phyloP scores from a whole-genome alignment of 2,888 invertebrate species.

The Argynnis bischoffii region DNA sequence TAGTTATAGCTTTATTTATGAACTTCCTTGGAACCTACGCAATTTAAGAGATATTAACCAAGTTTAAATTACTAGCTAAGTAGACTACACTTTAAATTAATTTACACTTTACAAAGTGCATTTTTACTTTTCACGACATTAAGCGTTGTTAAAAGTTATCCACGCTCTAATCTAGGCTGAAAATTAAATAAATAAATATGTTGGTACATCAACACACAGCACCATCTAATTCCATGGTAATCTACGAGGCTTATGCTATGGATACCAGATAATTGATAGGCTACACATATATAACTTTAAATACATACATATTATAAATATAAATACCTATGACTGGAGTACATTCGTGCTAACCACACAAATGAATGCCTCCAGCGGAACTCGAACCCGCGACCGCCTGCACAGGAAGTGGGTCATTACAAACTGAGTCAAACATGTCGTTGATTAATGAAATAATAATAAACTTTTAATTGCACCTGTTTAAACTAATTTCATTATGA shows the following conservation, averaged over 20 bases:
- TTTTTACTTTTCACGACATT: background rate
- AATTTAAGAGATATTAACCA: conserved; percentile 12
- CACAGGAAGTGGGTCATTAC: too few relatives aligned
- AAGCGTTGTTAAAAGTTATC: conserved; percentile 5
- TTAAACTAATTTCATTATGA: background rate
- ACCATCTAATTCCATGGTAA: too few relatives aligned
- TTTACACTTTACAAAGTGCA: conserved; percentile 2
- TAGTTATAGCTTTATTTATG: conserved; percentile 3
- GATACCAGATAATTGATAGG: too few relatives aligned
- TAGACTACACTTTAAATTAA: background rate
- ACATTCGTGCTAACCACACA: too few relatives aligned
- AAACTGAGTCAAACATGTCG: too few relatives aligned
- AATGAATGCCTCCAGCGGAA: too few relatives aligned
- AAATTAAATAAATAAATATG: background rate
- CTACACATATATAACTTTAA: too few relatives aligned
- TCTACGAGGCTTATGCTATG: too few relatives aligned
- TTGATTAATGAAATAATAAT: background rate
- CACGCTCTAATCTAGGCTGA: background rate
- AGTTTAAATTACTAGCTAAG: conserved; percentile 4
- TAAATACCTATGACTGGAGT: too few relatives aligned
- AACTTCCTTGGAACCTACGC: conserved; percentile 10
- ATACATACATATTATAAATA: too few relatives aligned
- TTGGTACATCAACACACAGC: too few relatives aligned
- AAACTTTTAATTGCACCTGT: background rate
- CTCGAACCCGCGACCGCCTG: too few relatives aligned